Evolutionary conservation across 2,888 invertebrate species (phyloP), one percentile per base, ranked within the genome.

Genomic region (Epirrhoe alternata): DNA sequence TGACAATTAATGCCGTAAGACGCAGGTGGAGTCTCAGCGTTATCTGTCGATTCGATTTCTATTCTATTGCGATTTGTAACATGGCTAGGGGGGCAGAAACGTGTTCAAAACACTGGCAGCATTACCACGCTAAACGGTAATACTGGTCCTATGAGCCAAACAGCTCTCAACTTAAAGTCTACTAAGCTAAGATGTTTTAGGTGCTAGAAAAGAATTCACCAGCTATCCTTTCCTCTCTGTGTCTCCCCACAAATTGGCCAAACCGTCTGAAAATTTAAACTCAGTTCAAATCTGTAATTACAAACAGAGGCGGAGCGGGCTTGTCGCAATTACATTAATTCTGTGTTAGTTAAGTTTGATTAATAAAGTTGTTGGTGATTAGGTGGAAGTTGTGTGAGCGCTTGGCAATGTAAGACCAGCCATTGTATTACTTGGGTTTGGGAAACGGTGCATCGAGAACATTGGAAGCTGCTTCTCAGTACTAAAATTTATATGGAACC

Each of bases 291-390:
- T 69, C 68, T 60, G 64, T 71, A 71, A 73, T 71, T 64, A 69
- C 69, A 71, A 69, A 68, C 69, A 66, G 64, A 30, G 64, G 67
- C 61, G 61, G 64, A 53, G 59, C 38, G n/a, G 58, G 30, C 12
- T 59, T 61, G 51, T 57, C 45, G 66, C 60, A 64, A 69, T 69
- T 66, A 70, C 69, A 73, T 74, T 72, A 76, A 75, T 70, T 71
- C 71, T 71, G 69, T 69, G 73, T 74, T 66, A 72, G 64, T 68
- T 67, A 71, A 74, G 67, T 77, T 77, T 74, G 75, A 76, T 77
- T 76, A 74, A 74, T 75, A 77, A 75, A 76, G 75, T 77, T 77
- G 24, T 61, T 65, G 54, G 60, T 49, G 31, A 54, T 42, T 12
- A 56, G 24, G 24, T 24, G 24, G 24, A 42, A 12, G 1, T 42